These are phyloP conservation scores for Sylvilagus bachmani DNA, from an alignment of 2,113 vertebrate species.

Conservation along the genomic window DNA sequence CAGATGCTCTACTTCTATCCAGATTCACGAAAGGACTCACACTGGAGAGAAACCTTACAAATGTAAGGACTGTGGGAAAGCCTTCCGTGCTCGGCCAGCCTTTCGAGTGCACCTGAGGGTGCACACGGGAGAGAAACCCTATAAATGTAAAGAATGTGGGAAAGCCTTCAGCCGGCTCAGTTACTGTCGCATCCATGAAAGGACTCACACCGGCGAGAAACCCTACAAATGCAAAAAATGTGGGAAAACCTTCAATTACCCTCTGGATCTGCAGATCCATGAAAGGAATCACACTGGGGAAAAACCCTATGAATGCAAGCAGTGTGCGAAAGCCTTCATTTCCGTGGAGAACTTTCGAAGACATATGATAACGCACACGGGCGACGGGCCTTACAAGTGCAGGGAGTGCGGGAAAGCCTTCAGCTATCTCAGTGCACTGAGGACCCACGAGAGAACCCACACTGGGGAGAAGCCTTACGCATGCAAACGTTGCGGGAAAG, in stretches of 20 bases:
- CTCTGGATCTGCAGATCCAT: conserved; percentile 67
- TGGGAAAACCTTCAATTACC: conserved; percentile 78
- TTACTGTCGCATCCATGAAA: conserved; percentile 72
- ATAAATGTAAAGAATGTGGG: conserved; percentile 80
- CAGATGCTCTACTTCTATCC: not conserved
- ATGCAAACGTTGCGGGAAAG: conserved; percentile 30
- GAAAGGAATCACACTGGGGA: conserved; percentile 88
- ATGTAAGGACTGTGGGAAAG: conserved; percentile 71
- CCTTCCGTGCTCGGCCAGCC: conserved; percentile 69
- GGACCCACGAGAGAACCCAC: not conserved
- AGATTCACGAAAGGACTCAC: conserved; percentile 53
- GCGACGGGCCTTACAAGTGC: conserved; percentile 72
- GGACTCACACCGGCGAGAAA: conserved; percentile 11
- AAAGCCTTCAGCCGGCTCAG: conserved; percentile 79
- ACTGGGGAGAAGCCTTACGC: conserved; percentile 32
- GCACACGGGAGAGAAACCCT: conserved; percentile 62
- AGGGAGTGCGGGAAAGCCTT: conserved; percentile 81
- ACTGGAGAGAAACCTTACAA: conserved; percentile 59
- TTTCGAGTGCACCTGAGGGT: conserved; percentile 64
- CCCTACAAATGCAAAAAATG: conserved; percentile 73
- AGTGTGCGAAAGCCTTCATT: conserved; percentile 86
- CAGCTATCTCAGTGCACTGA: conserved; percentile 61
- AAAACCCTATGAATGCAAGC: conserved; percentile 87
- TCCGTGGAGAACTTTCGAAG: conserved; percentile 83
- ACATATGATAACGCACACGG: conserved; percentile 82